Evolutionary conservation across 2,888 invertebrate genomes (phyloP).

Genomic region (Spisula subtruncata): DNA sequence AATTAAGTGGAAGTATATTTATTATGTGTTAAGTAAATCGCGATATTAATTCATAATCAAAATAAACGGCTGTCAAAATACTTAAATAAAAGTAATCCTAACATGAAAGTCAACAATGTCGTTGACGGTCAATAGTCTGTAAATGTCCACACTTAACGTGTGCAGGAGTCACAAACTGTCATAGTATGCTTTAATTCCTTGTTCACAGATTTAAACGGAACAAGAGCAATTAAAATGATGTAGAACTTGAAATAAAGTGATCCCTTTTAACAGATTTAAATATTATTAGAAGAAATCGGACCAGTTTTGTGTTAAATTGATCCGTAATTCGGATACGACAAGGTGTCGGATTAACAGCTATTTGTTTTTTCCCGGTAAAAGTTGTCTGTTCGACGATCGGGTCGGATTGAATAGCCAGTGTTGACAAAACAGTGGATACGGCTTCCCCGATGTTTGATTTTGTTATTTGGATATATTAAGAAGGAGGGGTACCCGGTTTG

Average conservation of each 20-base stretch:
- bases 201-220: constrained; percentile 45
- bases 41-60: constrained; percentile 43
- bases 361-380: constrained; percentile 58
- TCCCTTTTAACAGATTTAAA: constrained; percentile 42
- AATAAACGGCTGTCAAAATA: constrained; percentile 55
- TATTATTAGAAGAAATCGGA: constrained; percentile 30
- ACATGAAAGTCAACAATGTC: constrained; percentile 23
- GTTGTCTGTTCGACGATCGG: constrained; percentile 48
- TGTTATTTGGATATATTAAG: constrained; percentile 75
- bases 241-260: constrained; percentile 34
- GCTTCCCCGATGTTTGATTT: constrained; percentile 76
- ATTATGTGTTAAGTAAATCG: background rate
- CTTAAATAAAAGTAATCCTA: constrained; percentile 32
- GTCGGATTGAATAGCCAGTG: constrained; percentile 42
- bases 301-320: constrained; percentile 24
- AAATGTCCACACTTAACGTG: constrained; percentile 31
- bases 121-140: constrained; percentile 43
- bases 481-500: constrained; percentile 65
- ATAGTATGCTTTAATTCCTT: constrained; percentile 29
- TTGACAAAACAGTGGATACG: constrained; percentile 58
- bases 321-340: constrained; percentile 55
- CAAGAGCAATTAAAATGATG: constrained; percentile 35
- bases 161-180: constrained; percentile 48
- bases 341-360: constrained; percentile 44
- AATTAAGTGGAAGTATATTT: background rate